These are phyloP conservation scores for Xenopus borealis DNA, from an alignment of 2,113 vertebrate species.

Conservation along the genomic window DNA sequence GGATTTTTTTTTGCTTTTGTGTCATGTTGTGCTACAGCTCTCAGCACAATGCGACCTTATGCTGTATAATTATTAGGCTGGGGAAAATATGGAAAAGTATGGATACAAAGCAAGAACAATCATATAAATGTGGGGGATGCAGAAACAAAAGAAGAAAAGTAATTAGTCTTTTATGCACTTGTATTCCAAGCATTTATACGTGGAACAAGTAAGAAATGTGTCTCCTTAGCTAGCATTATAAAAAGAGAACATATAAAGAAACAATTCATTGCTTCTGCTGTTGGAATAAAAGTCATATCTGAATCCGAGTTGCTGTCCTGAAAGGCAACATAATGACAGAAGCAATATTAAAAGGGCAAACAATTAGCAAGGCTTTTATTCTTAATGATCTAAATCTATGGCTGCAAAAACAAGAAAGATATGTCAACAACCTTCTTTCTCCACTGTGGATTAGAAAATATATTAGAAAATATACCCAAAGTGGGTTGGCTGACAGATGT, in stretches of 20 bases:
- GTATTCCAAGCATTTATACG: slow-evolving; percentile 10
- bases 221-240: slow-evolving; percentile 3
- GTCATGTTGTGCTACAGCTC: slow-evolving; percentile 23
- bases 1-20: slow-evolving; percentile 13
- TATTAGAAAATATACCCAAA: too few relatives aligned
- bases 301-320: too few relatives aligned
- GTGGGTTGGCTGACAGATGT: too few relatives aligned
- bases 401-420: too few relatives aligned
- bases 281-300: not conserved
- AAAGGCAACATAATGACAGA: not conserved
- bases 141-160: slow-evolving; percentile 19
- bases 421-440: too few relatives aligned
- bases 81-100: not conserved
- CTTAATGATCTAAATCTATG: too few relatives aligned
- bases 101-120: slow-evolving; percentile 17
- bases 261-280: slow-evolving; percentile 13
- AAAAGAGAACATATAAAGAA: not conserved
- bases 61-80: slow-evolving; percentile 28
- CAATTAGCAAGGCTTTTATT: too few relatives aligned
- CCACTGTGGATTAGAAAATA: too few relatives aligned
- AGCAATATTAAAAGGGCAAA: not conserved
- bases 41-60: not conserved
- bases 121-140: slow-evolving; percentile 31
- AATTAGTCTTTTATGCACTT: not conserved
- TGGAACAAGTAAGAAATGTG: not conserved